Percentiles rank a stretch among this genome's conserved stretches.
phyloP scores from a whole-genome alignment of 2,797 vertebrate genomes.

The Peromyscus nudipes region DNA sequence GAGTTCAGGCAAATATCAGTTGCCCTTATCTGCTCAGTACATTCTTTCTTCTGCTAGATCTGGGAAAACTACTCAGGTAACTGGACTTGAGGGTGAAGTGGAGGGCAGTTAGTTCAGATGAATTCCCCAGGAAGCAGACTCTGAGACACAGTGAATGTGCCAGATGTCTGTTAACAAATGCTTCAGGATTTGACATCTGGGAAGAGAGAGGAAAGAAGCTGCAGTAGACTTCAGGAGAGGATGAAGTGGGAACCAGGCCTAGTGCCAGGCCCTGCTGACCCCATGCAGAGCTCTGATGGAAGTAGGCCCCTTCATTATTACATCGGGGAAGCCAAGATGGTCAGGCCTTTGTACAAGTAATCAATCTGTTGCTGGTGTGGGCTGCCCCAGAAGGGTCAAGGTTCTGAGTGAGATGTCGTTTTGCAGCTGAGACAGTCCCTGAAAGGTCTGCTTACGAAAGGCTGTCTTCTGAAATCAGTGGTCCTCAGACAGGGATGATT shows the following conservation, averaged over 20 bases:
- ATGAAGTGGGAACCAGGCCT: rapidly evolving
- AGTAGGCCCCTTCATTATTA: not conserved
- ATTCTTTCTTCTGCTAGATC: conserved; percentile 45
- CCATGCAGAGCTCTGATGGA: not conserved
- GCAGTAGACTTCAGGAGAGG: not conserved
- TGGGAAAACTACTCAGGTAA: not conserved
- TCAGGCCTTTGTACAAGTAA: not conserved
- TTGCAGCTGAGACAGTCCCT: not conserved
- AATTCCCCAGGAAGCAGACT: not conserved
- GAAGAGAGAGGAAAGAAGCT: not conserved
- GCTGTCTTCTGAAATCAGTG: not conserved
- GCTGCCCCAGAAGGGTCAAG: not conserved
- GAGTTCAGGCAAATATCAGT: conserved; percentile 51
- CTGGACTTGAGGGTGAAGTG: not conserved
- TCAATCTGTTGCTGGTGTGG: not conserved
- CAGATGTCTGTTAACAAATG: not conserved
- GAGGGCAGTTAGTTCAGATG: not conserved
- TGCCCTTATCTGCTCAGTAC: not conserved
- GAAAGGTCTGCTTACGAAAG: not conserved
- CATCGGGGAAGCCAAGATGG: not conserved
- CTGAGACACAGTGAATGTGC: not conserved
- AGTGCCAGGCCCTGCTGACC: not conserved
- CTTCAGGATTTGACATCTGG: not conserved
- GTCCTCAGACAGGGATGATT: not conserved
- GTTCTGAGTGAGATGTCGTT: not conserved